Base-by-base conservation (phyloP, 1,140 invertebrate genomes). In the Reticulitermes speratus region DNA sequence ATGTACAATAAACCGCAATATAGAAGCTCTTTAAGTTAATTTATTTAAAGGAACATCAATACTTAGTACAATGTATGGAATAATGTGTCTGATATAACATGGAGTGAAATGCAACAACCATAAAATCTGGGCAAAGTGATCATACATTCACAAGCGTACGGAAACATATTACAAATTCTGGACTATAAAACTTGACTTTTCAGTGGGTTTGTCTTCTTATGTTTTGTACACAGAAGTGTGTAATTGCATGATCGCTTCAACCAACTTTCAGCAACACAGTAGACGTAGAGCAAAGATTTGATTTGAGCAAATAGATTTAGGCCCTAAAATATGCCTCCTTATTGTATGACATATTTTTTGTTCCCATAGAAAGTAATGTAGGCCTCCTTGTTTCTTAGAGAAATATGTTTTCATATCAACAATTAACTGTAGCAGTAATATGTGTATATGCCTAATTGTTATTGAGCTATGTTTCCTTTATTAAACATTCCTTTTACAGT, bases 221-320 rank as follows among this genome's bases (percentile, higher is more conserved):
- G 5, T 38, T 38, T 38, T 23, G 25, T 9, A 48, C 45, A 48
- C 45, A 12, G 45, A 48, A 48, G 9, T 1, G 9, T 16, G 9
- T 9, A 48, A 48, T 5, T 55, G n/a, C n/a, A 25, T 30, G 65
- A 75, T 30, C 65, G 16, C 14, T n/a, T 75, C 25, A 75, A 30
- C 65, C 65, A 75, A 9, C 0, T 75, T 75, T 75, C n/a, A 48
- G 5, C 65, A 75, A 65, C 59, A 65, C 59, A 65, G 16, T 65
- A 65, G 12, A 65, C 21, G 21, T 65, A 19, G 12, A 65, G 65
- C 65, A 75, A 25, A 75, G 59, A 65, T 25, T 75, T 75, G 8
- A 75, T 8, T 75, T 75, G 65, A 75, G 65, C 65, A 75, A 75
- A 75, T 75, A 75, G 65, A n/a, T 75, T 75, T 75, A 75, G 65